Evolutionary conservation across 2,113 vertebrate genomes (phyloP).

Genomic region (Myotis lucifugus): DNA sequence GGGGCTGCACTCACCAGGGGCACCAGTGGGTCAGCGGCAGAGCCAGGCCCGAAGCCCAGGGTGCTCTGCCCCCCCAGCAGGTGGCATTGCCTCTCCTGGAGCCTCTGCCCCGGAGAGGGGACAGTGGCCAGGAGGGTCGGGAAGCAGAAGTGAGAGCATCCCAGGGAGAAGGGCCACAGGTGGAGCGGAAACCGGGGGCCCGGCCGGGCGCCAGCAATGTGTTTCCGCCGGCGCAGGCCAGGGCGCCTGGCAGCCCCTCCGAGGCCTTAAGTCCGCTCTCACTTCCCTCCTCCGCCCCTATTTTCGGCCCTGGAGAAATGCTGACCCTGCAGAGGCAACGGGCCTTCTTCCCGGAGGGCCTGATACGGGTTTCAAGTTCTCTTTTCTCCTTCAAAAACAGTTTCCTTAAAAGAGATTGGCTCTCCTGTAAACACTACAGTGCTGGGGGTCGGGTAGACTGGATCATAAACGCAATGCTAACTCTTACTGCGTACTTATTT

Average conservation of each 20-base stretch:
- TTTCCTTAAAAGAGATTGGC: conserved; percentile 78
- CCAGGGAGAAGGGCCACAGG: conserved; percentile 48
- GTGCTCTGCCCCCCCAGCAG: background rate
- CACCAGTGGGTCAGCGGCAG: background rate
- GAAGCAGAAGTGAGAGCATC: conserved; percentile 86
- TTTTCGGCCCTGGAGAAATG: conserved; percentile 81
- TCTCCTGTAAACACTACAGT: background rate
- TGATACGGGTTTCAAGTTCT: conserved; percentile 78
- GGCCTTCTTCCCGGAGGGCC: conserved; percentile 75
- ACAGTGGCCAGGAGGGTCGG: background rate
- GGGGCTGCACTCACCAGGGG: background rate
- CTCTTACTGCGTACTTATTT: background rate
- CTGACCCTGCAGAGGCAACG: conserved; percentile 79
- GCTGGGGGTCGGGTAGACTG: background rate
- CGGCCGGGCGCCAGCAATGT: conserved; percentile 78
- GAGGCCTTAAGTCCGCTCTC: conserved; percentile 80
- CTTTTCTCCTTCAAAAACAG: conserved; percentile 79
- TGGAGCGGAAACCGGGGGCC: conserved; percentile 61
- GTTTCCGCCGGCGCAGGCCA: conserved; percentile 80
- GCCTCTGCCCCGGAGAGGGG: background rate
- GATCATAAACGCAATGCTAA: background rate
- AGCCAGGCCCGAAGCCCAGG: background rate
- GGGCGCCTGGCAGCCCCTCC: conserved; percentile 62
- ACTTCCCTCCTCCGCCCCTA: conserved; percentile 84
- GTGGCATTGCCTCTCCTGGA: background rate